Conservation (phyloP, 2,888 invertebrate species). For the Leptinotarsa tumamoca region DNA sequence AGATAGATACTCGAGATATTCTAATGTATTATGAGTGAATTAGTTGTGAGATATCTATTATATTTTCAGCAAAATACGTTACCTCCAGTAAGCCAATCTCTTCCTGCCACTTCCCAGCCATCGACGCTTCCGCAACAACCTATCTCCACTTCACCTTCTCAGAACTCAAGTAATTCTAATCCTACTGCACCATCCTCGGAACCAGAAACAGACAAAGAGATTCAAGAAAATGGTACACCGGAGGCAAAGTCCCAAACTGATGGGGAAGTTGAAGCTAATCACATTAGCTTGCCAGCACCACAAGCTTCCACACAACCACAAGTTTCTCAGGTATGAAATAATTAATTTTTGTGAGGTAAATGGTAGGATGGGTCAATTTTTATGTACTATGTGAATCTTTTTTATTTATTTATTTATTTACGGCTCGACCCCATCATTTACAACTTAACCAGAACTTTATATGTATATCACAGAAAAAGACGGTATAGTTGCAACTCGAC, state of each 20-base stretch:
- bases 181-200: slow-evolving; percentile 22
- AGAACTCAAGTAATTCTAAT: slow-evolving; percentile 22
- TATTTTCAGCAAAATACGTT: slow-evolving; percentile 51
- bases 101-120: slow-evolving; percentile 49
- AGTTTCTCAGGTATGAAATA: slow-evolving; percentile 33
- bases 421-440: too few relatives aligned
- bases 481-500: too few relatives aligned
- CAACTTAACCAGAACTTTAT: too few relatives aligned
- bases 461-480: too few relatives aligned
- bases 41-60: neutral
- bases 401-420: too few relatives aligned
- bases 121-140: neutral
- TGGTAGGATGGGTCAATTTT: neutral
- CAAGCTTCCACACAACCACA: slow-evolving; percentile 31
- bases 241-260: slow-evolving; percentile 52
- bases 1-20: too few relatives aligned
- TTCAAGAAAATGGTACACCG: slow-evolving; percentile 62
- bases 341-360: neutral
- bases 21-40: neutral
- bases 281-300: slow-evolving; percentile 47
- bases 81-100: slow-evolving; percentile 57
- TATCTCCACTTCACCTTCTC: slow-evolving; percentile 14
- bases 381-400: neutral
- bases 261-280: slow-evolving; percentile 53
- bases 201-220: slow-evolving; percentile 47